Percentiles rank a stretch among this genome's conserved stretches.
Evolutionary conservation across 2,113 vertebrate genomes (phyloP).

Genomic region (Furnarius figulus): DNA sequence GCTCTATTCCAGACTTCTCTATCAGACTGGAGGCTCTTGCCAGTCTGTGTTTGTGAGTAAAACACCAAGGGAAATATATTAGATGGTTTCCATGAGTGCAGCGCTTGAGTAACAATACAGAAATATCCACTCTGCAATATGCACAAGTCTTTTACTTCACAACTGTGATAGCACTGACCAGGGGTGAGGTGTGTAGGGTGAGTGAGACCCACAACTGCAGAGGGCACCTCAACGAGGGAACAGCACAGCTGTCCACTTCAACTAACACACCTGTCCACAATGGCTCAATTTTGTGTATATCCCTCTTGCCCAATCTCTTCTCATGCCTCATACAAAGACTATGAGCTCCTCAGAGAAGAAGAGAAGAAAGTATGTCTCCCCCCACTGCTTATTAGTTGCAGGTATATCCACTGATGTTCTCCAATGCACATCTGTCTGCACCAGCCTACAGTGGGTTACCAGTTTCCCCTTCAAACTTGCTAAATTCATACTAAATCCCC

Average conservation of each 20-base stretch:
- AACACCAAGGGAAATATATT: neutral
- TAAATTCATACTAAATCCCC: neutral
- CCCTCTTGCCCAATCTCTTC: neutral
- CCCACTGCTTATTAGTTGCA: neutral
- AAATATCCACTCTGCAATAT: neutral
- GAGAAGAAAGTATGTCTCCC: neutral
- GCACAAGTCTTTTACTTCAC: neutral
- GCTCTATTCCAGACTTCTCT: neutral
- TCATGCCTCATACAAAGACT: neutral
- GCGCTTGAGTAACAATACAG: neutral
- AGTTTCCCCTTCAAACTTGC: neutral
- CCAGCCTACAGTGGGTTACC: neutral
- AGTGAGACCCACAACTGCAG: neutral
- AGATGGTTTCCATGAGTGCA: neutral
- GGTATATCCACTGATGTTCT: neutral
- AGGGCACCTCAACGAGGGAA: neutral
- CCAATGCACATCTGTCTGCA: neutral
- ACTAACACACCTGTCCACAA: fast-evolving
- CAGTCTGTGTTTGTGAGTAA: neutral
- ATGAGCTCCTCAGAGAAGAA: neutral
- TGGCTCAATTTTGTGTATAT: neutral
- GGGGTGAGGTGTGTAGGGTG: neutral
- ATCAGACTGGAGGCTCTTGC: neutral
- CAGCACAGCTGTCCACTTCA: neutral
- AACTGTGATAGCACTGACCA: neutral